These are phyloP conservation scores for Loxodonta africana DNA, from an alignment of 2,113 vertebrate species.

Conservation along the genomic window DNA sequence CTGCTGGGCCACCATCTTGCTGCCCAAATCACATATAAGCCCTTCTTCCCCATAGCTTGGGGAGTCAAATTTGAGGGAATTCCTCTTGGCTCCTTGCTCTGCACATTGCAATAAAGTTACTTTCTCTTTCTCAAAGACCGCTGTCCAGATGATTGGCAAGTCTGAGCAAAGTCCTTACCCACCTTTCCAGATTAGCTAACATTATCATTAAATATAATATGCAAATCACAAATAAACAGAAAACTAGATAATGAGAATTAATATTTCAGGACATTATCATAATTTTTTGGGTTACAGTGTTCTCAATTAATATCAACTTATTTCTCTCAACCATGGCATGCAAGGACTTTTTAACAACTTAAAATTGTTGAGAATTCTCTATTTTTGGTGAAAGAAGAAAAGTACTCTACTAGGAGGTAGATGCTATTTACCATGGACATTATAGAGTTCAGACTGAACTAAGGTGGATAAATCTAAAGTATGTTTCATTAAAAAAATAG, in stretches of 20 bases:
- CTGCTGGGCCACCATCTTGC: too few relatives aligned
- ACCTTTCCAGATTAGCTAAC: too few relatives aligned
- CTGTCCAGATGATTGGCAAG: too few relatives aligned
- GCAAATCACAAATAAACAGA: not conserved
- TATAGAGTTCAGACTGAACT: not conserved
- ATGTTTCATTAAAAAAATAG: not conserved
- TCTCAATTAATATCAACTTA: not conserved
- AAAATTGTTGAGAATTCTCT: not conserved
- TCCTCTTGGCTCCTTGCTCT: too few relatives aligned
- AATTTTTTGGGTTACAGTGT: not conserved
- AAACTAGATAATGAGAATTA: not conserved
- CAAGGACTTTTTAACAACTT: not conserved
- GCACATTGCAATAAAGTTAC: too few relatives aligned
- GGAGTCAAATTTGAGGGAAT: too few relatives aligned
- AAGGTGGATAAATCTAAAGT: not conserved
- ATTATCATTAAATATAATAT: not conserved
- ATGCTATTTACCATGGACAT: not conserved
- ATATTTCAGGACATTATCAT: not conserved
- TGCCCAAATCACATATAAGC: too few relatives aligned
- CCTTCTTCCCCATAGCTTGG: too few relatives aligned
- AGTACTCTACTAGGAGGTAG: not conserved
- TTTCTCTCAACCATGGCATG: not conserved
- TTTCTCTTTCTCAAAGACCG: too few relatives aligned
- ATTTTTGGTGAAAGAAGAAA: not conserved
- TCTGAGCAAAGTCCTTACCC: too few relatives aligned